phyloP scores from a whole-genome alignment of 2,888 invertebrate genomes.

The Ceramica pisi region DNA sequence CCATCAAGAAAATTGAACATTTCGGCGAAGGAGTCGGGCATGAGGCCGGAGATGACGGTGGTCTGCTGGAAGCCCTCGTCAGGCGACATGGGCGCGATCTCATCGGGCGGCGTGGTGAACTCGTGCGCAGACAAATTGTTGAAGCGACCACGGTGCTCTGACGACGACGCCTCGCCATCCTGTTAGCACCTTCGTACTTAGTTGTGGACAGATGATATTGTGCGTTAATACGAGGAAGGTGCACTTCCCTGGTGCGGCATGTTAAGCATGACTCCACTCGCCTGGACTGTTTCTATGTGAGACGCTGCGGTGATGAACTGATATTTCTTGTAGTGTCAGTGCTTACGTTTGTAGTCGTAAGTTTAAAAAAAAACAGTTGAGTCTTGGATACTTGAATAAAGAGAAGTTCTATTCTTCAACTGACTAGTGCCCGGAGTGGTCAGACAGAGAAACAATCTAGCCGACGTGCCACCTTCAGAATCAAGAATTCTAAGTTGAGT shows the following conservation, averaged over 20 bases:
- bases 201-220: not conserved
- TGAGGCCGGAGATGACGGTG: conserved; percentile 85
- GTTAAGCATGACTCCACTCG: no score
- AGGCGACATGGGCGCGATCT: conserved; percentile 81
- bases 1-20: conserved; percentile 89
- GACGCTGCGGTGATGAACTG: no score
- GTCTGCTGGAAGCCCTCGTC: conserved; percentile 80
- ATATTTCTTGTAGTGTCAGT: no score
- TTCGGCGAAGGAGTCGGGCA: conserved; percentile 87
- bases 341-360: no score
- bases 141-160: conserved; percentile 18
- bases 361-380: no score
- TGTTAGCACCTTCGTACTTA: conserved; percentile 7
- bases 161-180: not conserved
- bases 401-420: not conserved
- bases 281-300: no score
- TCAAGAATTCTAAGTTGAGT: no score
- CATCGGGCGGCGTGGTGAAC: conserved; percentile 81
- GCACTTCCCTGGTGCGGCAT: no score
- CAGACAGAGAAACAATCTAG: not conserved
- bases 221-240: no score
- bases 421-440: not conserved
- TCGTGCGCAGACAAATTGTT: conserved; percentile 72
- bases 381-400: no score
- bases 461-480: no score